Percentiles rank a stretch among this genome's conserved stretches.
Evolutionary conservation across 92 coral and sea anemone genomes (phyloP).

Genomic region (Pocillopora meandrina): DNA sequence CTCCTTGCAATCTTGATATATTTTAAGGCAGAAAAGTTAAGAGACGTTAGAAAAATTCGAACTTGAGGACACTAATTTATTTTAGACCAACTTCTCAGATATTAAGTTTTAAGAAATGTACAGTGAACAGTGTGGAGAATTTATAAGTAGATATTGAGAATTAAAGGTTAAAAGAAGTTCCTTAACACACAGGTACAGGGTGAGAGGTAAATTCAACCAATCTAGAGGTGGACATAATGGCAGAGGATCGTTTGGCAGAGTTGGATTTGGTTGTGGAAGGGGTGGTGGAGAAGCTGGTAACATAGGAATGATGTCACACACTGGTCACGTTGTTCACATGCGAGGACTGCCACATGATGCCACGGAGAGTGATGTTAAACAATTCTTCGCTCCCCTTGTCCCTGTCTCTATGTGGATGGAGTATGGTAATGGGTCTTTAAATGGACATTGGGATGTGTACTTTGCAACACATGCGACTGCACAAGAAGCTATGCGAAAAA

Average conservation of each 20-base stretch:
- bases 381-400: constrained; percentile 93
- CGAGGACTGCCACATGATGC: constrained; percentile 96
- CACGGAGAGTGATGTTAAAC: constrained; percentile 87
- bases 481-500: constrained; percentile 92
- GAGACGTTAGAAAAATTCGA: too few species aligned
- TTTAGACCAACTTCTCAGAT: too few species aligned
- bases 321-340: constrained; percentile 95
- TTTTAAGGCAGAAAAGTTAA: too few species aligned
- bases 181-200: constrained; percentile 58
- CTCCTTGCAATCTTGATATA: too few species aligned
- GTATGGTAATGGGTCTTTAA: constrained; percentile 80
- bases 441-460: constrained; percentile 93
- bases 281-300: constrained; percentile 67
- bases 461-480: constrained; percentile 94
- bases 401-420: constrained; percentile 90
- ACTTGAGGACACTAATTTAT: too few species aligned
- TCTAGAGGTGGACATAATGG: constrained; percentile 66
- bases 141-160: neutral
- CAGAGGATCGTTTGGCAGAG: constrained; percentile 65
- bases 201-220: constrained; percentile 70
- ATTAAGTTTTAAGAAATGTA: too few species aligned
- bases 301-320: constrained; percentile 70
- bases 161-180: neutral
- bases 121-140: too few species aligned
- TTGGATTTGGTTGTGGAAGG: constrained; percentile 63